Conservation (phyloP, 2,113 vertebrate genomes). For the Zosterops borbonicus region DNA sequence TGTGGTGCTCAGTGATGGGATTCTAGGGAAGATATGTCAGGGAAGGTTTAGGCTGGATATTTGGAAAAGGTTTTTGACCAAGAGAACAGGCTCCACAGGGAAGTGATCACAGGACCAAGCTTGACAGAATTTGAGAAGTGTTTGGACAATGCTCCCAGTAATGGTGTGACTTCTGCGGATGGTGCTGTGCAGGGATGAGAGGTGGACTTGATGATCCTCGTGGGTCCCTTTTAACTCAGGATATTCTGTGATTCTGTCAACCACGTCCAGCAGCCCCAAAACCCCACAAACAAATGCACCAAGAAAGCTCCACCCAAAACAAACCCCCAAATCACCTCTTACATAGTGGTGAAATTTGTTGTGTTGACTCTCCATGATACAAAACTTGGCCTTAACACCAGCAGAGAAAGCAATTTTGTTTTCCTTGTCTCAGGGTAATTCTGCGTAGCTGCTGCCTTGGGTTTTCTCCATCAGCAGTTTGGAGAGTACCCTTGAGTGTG, state of each 20-base stretch:
- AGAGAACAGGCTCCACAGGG: not conserved
- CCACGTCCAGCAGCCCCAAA: not conserved
- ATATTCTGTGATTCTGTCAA: not conserved
- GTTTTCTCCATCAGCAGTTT: not conserved
- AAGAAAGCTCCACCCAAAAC: not conserved
- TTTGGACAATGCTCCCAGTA: not conserved
- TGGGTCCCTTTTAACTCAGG: not conserved
- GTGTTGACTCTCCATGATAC: not conserved
- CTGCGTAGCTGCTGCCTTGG: not conserved
- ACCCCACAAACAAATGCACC: not conserved
- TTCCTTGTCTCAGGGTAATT: not conserved
- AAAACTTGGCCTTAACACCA: not conserved
- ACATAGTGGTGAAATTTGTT: not conserved
- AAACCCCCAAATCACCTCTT: not conserved
- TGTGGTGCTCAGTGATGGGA: not conserved
- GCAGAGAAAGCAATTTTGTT: not conserved
- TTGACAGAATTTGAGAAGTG: rapidly evolving
- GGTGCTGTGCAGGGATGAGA: not conserved
- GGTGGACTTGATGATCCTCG: not conserved
- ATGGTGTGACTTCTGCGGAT: no score
- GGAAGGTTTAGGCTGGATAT: not conserved
- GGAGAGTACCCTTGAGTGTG: not conserved
- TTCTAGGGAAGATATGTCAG: not conserved
- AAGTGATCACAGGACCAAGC: not conserved
- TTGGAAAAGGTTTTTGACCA: not conserved